These are phyloP conservation scores for Pegoplata infirma DNA, from an alignment of 2,888 invertebrate species.

Conservation along the genomic window DNA sequence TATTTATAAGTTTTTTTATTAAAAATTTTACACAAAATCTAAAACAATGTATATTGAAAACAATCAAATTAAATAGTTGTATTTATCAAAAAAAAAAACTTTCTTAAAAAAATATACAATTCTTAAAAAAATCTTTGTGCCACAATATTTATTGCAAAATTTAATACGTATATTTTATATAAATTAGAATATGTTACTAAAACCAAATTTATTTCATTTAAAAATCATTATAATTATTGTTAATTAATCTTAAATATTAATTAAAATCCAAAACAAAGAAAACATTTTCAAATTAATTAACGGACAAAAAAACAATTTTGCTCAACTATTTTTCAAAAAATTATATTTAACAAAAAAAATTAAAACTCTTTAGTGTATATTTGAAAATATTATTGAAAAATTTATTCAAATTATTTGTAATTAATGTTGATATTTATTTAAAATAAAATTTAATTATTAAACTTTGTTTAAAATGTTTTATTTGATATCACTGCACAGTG, in stretches of 20 bases:
- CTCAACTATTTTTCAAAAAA: slow-evolving; percentile 12
- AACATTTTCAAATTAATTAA: background rate
- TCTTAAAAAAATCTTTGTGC: background rate
- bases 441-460: slow-evolving; percentile 41
- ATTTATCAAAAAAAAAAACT: slow-evolving; percentile 8
- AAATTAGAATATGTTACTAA: background rate
- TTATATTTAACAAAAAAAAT: background rate
- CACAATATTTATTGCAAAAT: background rate
- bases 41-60: slow-evolving; percentile 56
- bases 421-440: slow-evolving; percentile 43
- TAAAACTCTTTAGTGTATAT: slow-evolving; percentile 20
- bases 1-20: background rate
- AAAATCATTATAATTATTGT: background rate
- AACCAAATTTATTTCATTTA: too few relatives aligned
- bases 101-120: background rate
- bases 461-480: slow-evolving; percentile 6
- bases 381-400: slow-evolving; percentile 27
- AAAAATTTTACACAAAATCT: background rate
- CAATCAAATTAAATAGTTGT: slow-evolving; percentile 59
- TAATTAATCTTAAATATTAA: background rate
- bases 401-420: slow-evolving; percentile 28
- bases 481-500: too few relatives aligned
- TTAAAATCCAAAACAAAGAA: background rate
- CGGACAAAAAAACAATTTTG: slow-evolving; percentile 10
- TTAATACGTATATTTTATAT: background rate